Conservation (phyloP, 2,888 invertebrate species). For the Apotomis capreana region DNA sequence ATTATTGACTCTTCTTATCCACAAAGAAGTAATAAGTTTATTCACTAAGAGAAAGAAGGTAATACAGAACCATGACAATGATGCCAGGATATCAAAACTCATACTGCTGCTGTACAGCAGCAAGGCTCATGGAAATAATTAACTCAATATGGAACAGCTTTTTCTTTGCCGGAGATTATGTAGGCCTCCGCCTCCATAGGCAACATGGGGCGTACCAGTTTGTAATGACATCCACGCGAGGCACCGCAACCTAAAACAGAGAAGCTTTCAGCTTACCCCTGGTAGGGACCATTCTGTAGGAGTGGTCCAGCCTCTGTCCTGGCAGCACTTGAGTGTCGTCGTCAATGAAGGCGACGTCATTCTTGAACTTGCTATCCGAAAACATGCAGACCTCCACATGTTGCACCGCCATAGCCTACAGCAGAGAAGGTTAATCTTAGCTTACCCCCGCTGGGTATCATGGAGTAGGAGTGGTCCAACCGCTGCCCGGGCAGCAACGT, state of each 20-base stretch:
- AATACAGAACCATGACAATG: too few relatives aligned
- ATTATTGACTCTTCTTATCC: too few relatives aligned
- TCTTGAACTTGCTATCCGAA: conserved; percentile 96
- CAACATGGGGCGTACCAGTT: too few relatives aligned
- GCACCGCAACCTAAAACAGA: neutral
- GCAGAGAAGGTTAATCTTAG: conserved; percentile 25
- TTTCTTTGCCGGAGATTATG: too few relatives aligned
- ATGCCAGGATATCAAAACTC: too few relatives aligned
- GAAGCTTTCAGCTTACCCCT: conserved; percentile 67
- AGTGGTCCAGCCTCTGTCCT: conserved; percentile 85
- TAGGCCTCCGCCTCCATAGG: too few relatives aligned
- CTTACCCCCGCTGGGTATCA: conserved; percentile 86
- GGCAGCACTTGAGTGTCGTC: conserved; percentile 86
- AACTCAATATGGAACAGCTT: too few relatives aligned
- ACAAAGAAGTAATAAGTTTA: too few relatives aligned
- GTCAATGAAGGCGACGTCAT: conserved; percentile 88
- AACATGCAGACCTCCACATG: conserved; percentile 98
- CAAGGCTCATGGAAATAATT: too few relatives aligned
- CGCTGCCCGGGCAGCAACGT: conserved; percentile 87
- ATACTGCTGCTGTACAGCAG: too few relatives aligned
- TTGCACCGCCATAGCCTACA: conserved; percentile 91
- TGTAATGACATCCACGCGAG: too few relatives aligned
- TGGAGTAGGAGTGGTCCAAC: conserved; percentile 85
- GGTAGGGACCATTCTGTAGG: conserved; percentile 88
- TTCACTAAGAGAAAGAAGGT: too few relatives aligned